Conservation (phyloP, 1,140 invertebrate species). For the Tachypleus tridentatus region DNA sequence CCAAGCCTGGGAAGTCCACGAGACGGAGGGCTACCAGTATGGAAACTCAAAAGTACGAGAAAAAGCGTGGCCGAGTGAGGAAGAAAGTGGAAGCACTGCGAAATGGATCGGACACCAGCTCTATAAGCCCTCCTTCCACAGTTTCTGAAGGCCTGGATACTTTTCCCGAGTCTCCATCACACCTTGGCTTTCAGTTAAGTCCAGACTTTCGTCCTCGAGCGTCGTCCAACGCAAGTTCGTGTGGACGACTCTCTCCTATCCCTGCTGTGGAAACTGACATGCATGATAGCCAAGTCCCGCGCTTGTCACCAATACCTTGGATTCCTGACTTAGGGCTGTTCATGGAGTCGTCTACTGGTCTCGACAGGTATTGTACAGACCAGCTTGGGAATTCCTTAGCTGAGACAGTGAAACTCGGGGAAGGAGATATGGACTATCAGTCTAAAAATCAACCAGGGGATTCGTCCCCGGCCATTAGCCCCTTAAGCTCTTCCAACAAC, state of each 20-base stretch:
- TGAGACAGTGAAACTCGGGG: conserved; percentile 63
- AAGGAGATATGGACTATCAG: neutral
- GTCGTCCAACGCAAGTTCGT: conserved; percentile 86
- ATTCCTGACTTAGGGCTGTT: conserved; percentile 23
- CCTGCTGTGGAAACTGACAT: conserved; percentile 63
- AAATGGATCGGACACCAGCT: conserved; percentile 39
- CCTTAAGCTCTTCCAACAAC: neutral
- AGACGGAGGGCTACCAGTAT: conserved; percentile 83
- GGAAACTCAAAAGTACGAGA: conserved; percentile 86
- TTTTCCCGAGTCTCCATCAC: conserved; percentile 61
- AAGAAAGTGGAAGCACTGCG: conserved; percentile 69
- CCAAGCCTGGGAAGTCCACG: conserved; percentile 88
- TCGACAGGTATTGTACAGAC: conserved; percentile 42
- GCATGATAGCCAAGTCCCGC: conserved; percentile 49
- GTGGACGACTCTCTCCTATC: conserved; percentile 76
- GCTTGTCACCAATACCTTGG: conserved; percentile 37
- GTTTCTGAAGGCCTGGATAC: conserved; percentile 77
- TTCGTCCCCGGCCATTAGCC: neutral
- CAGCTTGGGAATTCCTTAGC: conserved; percentile 65
- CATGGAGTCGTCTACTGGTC: conserved; percentile 18
- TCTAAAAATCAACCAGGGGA: too few relatives aligned
- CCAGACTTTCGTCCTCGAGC: conserved; percentile 75
- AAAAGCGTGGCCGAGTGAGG: conserved; percentile 77
- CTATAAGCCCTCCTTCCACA: conserved; percentile 71
- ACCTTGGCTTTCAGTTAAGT: conserved; percentile 34